Conservation (phyloP, 2,113 vertebrate species). For the Eudorcas thomsonii region DNA sequence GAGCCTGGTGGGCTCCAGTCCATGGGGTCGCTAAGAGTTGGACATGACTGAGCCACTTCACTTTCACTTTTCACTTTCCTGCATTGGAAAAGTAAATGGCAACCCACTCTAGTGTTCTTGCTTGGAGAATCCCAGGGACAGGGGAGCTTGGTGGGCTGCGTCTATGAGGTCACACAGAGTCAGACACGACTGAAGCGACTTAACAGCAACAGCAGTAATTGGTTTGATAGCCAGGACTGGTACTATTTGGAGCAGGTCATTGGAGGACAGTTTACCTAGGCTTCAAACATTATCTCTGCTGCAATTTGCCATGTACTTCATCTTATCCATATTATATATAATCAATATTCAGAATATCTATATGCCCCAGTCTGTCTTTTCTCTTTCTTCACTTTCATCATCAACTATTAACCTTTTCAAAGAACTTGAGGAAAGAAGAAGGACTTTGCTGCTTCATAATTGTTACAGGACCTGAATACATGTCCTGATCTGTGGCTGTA, state of each 20-base stretch:
- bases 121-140: background rate
- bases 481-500: conserved; percentile 88
- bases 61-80: background rate
- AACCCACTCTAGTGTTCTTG: background rate
- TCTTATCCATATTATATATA: conserved; percentile 89
- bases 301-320: conserved; percentile 87
- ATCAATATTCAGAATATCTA: conserved; percentile 91
- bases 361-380: conserved; percentile 85
- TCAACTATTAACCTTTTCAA: background rate
- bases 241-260: conserved; percentile 91
- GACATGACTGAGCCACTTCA: background rate
- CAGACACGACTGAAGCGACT: fast-evolving
- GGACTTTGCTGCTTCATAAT: conserved; percentile 90
- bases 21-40: background rate
- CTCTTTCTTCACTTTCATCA: background rate
- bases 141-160: background rate
- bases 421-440: conserved; percentile 82
- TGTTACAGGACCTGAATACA: conserved; percentile 86
- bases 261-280: conserved; percentile 88
- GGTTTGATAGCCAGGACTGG: conserved; percentile 91
- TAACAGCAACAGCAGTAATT: conserved; percentile 77
- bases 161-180: background rate
- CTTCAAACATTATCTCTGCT: conserved; percentile 90
- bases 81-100: background rate
- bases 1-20: background rate